These are phyloP conservation scores for Rhipidura dahli DNA, from an alignment of 2,113 vertebrate species.

Conservation along the genomic window DNA sequence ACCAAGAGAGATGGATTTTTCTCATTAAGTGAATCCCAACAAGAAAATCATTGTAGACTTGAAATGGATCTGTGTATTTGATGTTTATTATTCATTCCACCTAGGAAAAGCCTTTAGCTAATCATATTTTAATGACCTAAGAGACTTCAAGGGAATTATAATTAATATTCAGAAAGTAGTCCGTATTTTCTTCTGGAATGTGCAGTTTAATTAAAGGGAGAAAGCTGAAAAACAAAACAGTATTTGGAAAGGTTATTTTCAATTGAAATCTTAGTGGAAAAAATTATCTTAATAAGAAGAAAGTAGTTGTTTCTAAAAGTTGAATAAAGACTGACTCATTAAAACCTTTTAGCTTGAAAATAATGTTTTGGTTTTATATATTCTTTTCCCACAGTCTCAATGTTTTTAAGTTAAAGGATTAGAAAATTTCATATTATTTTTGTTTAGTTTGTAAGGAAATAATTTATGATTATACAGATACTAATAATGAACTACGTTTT, in stretches of 20 bases:
- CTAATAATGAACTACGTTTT: neutral
- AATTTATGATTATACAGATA: neutral
- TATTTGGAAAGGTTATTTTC: neutral
- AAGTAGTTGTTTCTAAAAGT: neutral
- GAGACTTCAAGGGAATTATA: neutral
- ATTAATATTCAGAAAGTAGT: slow-evolving; percentile 2
- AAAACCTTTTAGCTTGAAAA: neutral
- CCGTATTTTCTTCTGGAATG: neutral
- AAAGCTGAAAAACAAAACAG: neutral
- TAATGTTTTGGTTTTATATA: neutral
- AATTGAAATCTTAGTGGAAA: neutral
- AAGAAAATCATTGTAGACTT: neutral
- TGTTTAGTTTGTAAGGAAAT: neutral
- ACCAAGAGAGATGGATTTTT: neutral
- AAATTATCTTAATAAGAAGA: neutral
- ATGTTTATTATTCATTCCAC: neutral
- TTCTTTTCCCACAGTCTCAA: neutral
- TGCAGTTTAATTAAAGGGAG: slow-evolving; percentile 2
- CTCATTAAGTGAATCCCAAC: neutral
- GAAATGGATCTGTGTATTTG: neutral
- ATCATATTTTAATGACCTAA: slow-evolving; percentile 38
- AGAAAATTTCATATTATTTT: neutral
- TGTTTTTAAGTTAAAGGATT: neutral
- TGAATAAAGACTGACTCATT: neutral
- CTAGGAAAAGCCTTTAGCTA: slow-evolving; percentile 26